Conservation (phyloP, 2,113 vertebrate genomes). For the Carassius carassius region DNA sequence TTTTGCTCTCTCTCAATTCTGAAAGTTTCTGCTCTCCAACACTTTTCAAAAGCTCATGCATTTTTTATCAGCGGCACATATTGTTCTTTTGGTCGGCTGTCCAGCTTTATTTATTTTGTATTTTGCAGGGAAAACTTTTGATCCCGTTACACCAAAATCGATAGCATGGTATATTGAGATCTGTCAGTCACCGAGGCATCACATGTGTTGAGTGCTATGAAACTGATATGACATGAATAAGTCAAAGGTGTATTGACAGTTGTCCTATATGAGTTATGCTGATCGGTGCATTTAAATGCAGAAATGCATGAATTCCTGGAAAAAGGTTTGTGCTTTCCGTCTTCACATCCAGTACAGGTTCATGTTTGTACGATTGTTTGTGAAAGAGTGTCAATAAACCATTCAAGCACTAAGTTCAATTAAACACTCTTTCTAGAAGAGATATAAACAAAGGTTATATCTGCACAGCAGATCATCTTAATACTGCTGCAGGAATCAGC, state of each 20-base stretch:
- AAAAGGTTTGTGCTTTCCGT: not conserved
- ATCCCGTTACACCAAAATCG: slow-evolving; percentile 48
- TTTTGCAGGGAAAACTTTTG: slow-evolving; percentile 46
- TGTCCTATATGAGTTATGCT: not conserved
- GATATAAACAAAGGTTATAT: too few relatives aligned
- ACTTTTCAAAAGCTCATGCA: slow-evolving; percentile 51
- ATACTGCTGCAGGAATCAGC: too few relatives aligned
- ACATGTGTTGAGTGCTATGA: slow-evolving; percentile 41
- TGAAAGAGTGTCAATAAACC: not conserved
- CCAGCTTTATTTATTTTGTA: slow-evolving; percentile 30
- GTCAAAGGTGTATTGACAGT: slow-evolving; percentile 38
- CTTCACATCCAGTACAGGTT: not conserved
- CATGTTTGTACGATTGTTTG: not conserved
- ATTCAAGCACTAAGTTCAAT: not conserved
- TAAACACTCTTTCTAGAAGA: too few relatives aligned
- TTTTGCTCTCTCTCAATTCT: slow-evolving; percentile 30
- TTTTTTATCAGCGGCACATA: slow-evolving; percentile 53
- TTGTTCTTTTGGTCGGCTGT: slow-evolving; percentile 25
- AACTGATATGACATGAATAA: slow-evolving; percentile 60
- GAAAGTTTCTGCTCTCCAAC: slow-evolving; percentile 36
- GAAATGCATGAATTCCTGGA: not conserved
- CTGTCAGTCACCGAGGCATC: slow-evolving; percentile 56
- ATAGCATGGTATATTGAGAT: slow-evolving; percentile 50
- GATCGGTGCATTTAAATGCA: not conserved
- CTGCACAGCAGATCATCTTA: too few relatives aligned